phyloP scores from a whole-genome alignment of 2,888 invertebrate genomes.

The Athripsodes cinereus region DNA sequence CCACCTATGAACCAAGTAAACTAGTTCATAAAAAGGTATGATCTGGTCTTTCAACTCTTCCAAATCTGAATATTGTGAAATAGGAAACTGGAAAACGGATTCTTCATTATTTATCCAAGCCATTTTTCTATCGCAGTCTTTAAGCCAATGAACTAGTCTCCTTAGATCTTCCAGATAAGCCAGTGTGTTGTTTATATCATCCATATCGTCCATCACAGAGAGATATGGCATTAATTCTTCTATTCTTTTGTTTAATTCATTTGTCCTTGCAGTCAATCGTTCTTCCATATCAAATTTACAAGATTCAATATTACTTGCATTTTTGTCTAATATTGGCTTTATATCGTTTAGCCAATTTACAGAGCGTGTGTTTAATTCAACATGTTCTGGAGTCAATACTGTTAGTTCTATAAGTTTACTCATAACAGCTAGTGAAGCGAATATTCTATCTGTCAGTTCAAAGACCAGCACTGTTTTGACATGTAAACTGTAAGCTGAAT shows the following conservation, averaged over 20 bases:
- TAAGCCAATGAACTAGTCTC: slow-evolving; percentile 67
- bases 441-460: slow-evolving; percentile 63
- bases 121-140: slow-evolving; percentile 68
- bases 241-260: slow-evolving; percentile 64
- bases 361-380: slow-evolving; percentile 72
- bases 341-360: slow-evolving; percentile 80
- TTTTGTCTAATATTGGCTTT: slow-evolving; percentile 73
- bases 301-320: slow-evolving; percentile 72
- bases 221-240: slow-evolving; percentile 68
- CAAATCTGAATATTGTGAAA: slow-evolving; percentile 69
- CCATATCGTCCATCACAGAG: slow-evolving; percentile 78
- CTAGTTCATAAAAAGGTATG: slow-evolving; percentile 62
- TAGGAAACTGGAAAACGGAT: slow-evolving; percentile 73
- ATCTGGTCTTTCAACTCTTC: slow-evolving; percentile 69
- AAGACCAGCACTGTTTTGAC: slow-evolving; percentile 69
- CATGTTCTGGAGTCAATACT: slow-evolving; percentile 65
- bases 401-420: slow-evolving; percentile 72
- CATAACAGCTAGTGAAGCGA: slow-evolving; percentile 58
- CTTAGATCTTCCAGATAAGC: slow-evolving; percentile 76
- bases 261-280: slow-evolving; percentile 60
- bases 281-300: slow-evolving; percentile 84
- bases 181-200: slow-evolving; percentile 65
- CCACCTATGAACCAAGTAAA: slow-evolving; percentile 65
- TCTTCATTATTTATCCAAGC: slow-evolving; percentile 90
- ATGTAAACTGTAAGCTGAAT: slow-evolving; percentile 73